Percentiles rank a stretch among this genome's conserved stretches.
These are phyloP conservation scores for Tribolium freemani DNA, from an alignment of 2,888 invertebrate genomes.

Conservation along the genomic window DNA sequence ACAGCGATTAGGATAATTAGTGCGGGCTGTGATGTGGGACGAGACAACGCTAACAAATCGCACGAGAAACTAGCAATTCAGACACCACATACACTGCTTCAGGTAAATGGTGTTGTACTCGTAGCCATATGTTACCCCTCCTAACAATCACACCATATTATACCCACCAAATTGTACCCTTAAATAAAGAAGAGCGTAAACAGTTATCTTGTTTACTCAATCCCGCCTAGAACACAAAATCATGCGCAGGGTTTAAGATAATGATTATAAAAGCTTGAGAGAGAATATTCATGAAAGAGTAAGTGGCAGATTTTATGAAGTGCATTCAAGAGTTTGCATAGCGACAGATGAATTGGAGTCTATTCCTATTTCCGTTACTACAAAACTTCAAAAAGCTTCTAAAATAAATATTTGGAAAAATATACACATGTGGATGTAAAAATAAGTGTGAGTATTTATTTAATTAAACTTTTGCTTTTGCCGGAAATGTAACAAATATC, in stretches of 20 bases:
- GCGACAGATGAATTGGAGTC: background rate
- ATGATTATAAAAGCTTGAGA: background rate
- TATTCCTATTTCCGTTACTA: background rate
- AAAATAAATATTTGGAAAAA: background rate
- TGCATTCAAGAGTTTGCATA: background rate
- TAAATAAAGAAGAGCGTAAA: background rate
- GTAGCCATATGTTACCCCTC: background rate
- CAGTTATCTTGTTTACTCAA: background rate
- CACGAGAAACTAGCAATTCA: background rate
- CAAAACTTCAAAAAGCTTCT: background rate
- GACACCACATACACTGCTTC: background rate
- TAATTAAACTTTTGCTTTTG: too few relatives aligned
- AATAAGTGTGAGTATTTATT: too few relatives aligned
- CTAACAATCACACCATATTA: background rate
- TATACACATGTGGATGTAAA: background rate
- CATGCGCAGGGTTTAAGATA: slow-evolving; percentile 9
- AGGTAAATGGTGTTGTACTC: background rate
- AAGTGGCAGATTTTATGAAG: background rate
- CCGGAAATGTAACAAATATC: background rate
- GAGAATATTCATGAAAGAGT: background rate
- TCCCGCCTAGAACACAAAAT: background rate
- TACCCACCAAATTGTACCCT: background rate
- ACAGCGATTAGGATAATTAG: slow-evolving; percentile 50
- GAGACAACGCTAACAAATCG: background rate
- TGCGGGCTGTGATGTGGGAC: slow-evolving; percentile 27